Evolutionary conservation across 2,113 vertebrate genomes (phyloP).

Genomic region (Albula goreensis): DNA sequence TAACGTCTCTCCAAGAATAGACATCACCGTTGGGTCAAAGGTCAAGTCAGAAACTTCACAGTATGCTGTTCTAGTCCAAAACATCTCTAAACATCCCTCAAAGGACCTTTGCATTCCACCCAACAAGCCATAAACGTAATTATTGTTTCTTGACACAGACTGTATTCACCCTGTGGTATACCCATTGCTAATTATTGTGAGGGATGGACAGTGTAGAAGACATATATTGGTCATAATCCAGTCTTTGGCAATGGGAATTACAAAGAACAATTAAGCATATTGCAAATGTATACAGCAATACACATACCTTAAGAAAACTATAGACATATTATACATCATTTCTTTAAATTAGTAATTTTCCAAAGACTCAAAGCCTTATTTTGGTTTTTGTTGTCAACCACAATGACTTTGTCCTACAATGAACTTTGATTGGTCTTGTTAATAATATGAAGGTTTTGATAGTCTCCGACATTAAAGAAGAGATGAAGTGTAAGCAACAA

Average conservation of each 20-base stretch:
- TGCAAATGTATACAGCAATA: neutral
- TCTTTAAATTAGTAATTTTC: neutral
- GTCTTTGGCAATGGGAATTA: neutral
- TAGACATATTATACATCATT: neutral
- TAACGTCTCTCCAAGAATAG: neutral
- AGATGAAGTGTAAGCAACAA: too few species aligned
- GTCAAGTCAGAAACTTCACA: neutral
- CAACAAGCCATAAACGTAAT: neutral
- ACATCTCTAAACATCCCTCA: neutral
- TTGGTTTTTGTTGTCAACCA: neutral
- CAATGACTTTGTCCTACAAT: neutral
- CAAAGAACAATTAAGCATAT: neutral
- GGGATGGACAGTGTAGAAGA: neutral
- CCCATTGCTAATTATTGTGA: neutral
- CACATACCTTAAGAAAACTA: neutral
- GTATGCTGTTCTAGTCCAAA: neutral
- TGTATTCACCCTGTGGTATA: neutral
- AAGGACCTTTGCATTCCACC: neutral
- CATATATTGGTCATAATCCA: neutral
- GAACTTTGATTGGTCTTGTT: neutral
- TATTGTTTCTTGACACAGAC: neutral
- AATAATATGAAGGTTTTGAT: neutral
- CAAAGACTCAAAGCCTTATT: neutral
- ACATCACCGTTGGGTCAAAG: neutral
- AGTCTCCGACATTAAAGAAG: neutral